Evolutionary conservation across 2,888 invertebrate genomes (phyloP), one percentile per base, ranked within the genome.

Genomic region (Chorisops tibialis): DNA sequence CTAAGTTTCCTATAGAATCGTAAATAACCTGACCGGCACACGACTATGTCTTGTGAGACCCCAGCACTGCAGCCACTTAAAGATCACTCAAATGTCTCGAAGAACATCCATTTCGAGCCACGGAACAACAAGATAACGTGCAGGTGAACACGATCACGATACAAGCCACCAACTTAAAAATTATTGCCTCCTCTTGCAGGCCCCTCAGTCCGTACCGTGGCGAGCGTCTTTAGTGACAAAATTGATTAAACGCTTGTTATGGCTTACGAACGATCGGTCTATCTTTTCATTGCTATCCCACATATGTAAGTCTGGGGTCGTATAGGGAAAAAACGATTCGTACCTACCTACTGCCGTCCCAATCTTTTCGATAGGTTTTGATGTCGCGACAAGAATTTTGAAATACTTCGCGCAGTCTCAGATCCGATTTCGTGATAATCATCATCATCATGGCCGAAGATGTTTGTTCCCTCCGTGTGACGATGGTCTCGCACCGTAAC

Each of bases 151-250:
- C 24, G 54, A 54, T 41, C 41, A 24, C n/a, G 54, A 54, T 54
- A 54, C 54, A 54, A 54, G 54, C 54, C 54, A 54, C 54, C 54
- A 54, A 54, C 43, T 54, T 54, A 41, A 9, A 54, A 54, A 54
- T 54, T 54, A 54, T 54, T 21, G 14, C 43, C 54, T 12, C 22
- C 21, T n/a, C n/a, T n/a, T n/a, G 24, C 30, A 9, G 30, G 9
- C n/a, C n/a, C n/a, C 30, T 30, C 9, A 9, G 30, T 30, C 9
- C 30, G 30, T 5, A 30, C 9, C 30, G 5, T 30, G 7, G 9
- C 54, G 41, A n/a, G 37, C 24, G 54, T 24, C 21, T 54, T 54
- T 54, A 43, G 54, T 52, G 51, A 52, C 51, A 52, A 38, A 52
- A 18, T 21, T 43, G 54, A 54, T 54, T 54, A 54, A 54, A 54